Evolutionary conservation across 2,888 invertebrate genomes (phyloP).

Genomic region (Pharmacophagus antenor): DNA sequence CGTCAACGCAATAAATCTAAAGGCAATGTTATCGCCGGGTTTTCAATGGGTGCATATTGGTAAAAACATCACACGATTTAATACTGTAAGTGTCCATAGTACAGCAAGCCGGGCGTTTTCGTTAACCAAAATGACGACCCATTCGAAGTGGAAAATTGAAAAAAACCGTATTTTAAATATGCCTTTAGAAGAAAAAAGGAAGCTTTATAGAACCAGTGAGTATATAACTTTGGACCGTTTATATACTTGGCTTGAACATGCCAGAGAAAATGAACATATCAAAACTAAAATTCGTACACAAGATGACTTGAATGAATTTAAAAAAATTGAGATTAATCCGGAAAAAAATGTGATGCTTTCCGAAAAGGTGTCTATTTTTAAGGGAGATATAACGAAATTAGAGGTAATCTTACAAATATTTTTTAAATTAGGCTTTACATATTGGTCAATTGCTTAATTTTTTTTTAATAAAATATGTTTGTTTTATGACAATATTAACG

Average conservation of each 20-base stretch:
- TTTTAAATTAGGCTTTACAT: no score
- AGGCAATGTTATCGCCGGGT: constrained; percentile 40
- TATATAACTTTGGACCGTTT: constrained; percentile 68
- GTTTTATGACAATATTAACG: neutral
- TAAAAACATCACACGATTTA: constrained; percentile 34
- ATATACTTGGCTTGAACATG: constrained; percentile 80
- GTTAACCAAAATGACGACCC: constrained; percentile 59
- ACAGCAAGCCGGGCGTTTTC: constrained; percentile 40
- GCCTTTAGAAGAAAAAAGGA: constrained; percentile 77
- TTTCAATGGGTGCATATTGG: constrained; percentile 32
- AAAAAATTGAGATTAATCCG: constrained; percentile 53
- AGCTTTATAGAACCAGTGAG: constrained; percentile 64
- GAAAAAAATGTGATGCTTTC: constrained; percentile 68
- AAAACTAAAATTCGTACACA: constrained; percentile 56
- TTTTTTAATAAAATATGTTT: no score
- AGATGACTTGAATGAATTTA: constrained; percentile 60
- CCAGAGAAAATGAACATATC: constrained; percentile 55
- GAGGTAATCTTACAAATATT: constrained; percentile 74
- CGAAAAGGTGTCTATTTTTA: constrained; percentile 84
- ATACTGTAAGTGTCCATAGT: constrained; percentile 22
- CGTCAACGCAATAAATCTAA: constrained; percentile 14
- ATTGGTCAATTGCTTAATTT: no score
- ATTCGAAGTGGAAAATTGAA: constrained; percentile 68
- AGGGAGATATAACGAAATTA: constrained; percentile 91
- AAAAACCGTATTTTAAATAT: constrained; percentile 78